Base-by-base conservation (phyloP, 2,113 vertebrate genomes). In the Elanus axillaris region DNA sequence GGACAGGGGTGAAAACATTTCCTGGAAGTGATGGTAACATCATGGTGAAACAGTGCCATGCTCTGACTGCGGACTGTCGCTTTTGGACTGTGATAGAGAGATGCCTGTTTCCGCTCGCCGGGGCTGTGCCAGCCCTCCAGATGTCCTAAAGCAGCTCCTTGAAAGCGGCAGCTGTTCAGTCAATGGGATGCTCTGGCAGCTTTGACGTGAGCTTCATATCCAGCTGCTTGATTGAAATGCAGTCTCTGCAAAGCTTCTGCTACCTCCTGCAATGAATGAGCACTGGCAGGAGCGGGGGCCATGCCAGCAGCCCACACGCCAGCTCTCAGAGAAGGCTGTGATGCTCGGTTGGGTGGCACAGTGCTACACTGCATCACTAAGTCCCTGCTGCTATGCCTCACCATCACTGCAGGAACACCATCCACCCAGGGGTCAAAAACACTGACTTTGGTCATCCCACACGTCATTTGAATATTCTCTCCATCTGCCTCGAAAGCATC, bases 141-240 rank as follows among this genome's bases (percentile, higher is more conserved):
- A 93, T 95, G 96, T 79, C 93, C 94, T 56, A 9, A 21, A 64
- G 62, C 77, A 79, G 90, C 94, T 95, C 84, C 93, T 82, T 21
- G 92, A 93, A 90, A 94, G 90, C n/a, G 1, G 90, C 96, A 96
- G 94, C 90, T 96, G 94, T 31, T 96, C 90, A 3, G 53, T 96
- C 94, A 75, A 92, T 38, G 87, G 95, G 94, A 81, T 16, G 85
- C 85, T 69, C 82, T 94, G 93, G 94, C 92, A 96, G 94, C 91
- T 83, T 29, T 32, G 79, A 36, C 13, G 0, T 13, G 31, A 92
- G 83, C 38, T 3, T 81, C 90, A 25, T 17, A 47, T 73, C 84
- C 95, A 96, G 94, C 93, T 95, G 96, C 93, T 84, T 11, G 76
- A 71, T n/a, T 42, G 84, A 84, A 74, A 72, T 1, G 5, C 40